Base-by-base conservation (phyloP, 2,113 vertebrate species). In the Parus major region DNA sequence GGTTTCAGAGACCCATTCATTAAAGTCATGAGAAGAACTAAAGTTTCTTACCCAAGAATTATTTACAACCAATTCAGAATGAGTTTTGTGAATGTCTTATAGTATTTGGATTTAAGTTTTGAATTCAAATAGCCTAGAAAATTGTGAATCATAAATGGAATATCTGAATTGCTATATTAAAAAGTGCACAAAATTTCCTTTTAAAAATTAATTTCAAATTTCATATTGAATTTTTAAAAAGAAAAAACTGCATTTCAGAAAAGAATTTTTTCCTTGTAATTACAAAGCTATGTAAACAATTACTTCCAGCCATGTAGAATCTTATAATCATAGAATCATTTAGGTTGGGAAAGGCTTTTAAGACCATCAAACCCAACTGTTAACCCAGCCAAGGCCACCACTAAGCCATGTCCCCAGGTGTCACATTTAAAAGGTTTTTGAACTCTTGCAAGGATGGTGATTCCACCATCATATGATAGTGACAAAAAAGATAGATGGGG, bases 61-160 rank as follows among this genome's bases (percentile, higher is more conserved):
- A 59, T 72, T 78, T 31, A n/a, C 0, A 0, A 57, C 0, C 2
- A 66, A 42, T 50, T 70, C 0, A 0, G 35, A 55, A 53, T 59
- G 23, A 33, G 11, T 77, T 81, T 65, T 78, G 16, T 52, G 61
- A 42, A 61, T 36, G 5, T 23, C 8, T 77, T 55, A 2, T 2
- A 3, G 12, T 42, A 8, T 65, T 83, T 86, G 25, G 15, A 53
- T 20, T 92, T 76, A 18, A 11, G 5, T 42, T 77, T 88, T 60
- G 15, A 36, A 72, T 61, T 80, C 19, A 9, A 80, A 2, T 20
- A n/a, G 15, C 35, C 56, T 47, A 36, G 8, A 44, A 85, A 47
- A 71, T 15, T 18, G 2, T 47, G 35, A 85, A 9, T 50, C 68
- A 29, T 61, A 81, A 93, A 53, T 0, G 0, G 1, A 5, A 42